Percentiles rank a stretch among this genome's conserved stretches.
Conservation (phyloP, 2,797 vertebrate species). For the Argyrosomus regius region DNA sequence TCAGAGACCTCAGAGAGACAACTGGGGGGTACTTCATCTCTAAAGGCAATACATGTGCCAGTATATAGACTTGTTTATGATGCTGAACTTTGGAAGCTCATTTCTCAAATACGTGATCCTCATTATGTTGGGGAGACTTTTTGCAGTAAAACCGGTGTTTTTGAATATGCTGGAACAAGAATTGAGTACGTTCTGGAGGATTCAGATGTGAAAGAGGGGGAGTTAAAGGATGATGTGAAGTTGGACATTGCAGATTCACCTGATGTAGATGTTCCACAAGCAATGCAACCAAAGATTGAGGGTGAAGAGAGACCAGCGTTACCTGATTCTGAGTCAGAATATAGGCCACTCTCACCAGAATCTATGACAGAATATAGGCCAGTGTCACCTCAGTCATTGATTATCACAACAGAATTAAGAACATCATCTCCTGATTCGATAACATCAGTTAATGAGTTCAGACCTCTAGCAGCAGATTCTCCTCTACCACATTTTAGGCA, state of each 20-base stretch:
- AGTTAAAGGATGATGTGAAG: slow-evolving; percentile 13
- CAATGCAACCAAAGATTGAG: not conserved
- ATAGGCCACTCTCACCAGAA: slow-evolving; percentile 39
- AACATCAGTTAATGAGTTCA: slow-evolving; percentile 42
- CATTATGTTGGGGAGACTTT: slow-evolving; percentile 72
- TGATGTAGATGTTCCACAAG: slow-evolving; percentile 51
- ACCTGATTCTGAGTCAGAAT: slow-evolving; percentile 30
- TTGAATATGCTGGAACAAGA: slow-evolving; percentile 59
- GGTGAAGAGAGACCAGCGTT: slow-evolving; percentile 34
- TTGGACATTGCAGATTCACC: slow-evolving; percentile 14
- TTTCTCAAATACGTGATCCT: slow-evolving; percentile 75
- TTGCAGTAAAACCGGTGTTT: slow-evolving; percentile 62
- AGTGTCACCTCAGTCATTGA: slow-evolving; percentile 38
- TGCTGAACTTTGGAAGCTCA: slow-evolving; percentile 72
- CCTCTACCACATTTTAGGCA: slow-evolving; percentile 44
- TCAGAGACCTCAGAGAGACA: slow-evolving; percentile 6
- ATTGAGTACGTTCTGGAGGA: slow-evolving; percentile 53
- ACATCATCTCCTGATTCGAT: slow-evolving; percentile 54
- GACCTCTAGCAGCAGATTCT: slow-evolving; percentile 39
- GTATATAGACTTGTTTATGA: slow-evolving; percentile 63
- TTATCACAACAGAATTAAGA: slow-evolving; percentile 26
- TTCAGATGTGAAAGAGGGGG: slow-evolving; percentile 5
- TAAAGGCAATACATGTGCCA: slow-evolving; percentile 48
- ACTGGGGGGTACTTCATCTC: not conserved
- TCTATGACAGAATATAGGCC: slow-evolving; percentile 34